Conservation (phyloP, 2,113 vertebrate genomes). For the Cheilinus undulatus region DNA sequence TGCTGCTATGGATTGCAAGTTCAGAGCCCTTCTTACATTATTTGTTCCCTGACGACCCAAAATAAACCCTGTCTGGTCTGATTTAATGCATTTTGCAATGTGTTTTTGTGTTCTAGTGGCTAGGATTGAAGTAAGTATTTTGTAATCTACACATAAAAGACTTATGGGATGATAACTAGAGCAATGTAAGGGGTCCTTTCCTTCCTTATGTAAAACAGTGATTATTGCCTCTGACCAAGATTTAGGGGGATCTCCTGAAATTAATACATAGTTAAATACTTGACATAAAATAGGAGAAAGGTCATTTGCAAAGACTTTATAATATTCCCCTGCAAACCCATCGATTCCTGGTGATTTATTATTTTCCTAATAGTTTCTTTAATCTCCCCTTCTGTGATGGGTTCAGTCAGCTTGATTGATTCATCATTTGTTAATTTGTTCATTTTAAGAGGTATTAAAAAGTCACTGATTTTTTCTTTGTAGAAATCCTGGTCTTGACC, state of each 20-base stretch:
- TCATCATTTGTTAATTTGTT: neutral
- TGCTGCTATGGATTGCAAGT: neutral
- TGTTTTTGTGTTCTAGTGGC: slow-evolving; percentile 1
- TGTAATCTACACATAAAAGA: neutral
- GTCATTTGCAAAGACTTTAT: neutral
- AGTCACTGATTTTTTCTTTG: neutral
- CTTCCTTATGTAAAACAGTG: neutral
- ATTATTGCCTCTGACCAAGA: neutral
- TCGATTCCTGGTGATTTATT: neutral
- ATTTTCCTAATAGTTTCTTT: slow-evolving; percentile 3
- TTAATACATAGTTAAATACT: neutral
- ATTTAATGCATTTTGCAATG: neutral
- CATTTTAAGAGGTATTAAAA: neutral
- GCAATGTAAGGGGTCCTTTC: neutral
- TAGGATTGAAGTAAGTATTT: slow-evolving; percentile 1
- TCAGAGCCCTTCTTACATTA: neutral
- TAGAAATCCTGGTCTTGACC: neutral
- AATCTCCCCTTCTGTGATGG: neutral
- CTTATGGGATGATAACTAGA: neutral
- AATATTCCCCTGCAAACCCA: neutral
- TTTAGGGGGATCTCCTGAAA: neutral
- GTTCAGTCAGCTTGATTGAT: neutral
- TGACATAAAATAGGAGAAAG: neutral
- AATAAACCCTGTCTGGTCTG: neutral
- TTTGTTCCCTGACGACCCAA: neutral